Evolutionary conservation across 1,140 invertebrate genomes (phyloP), one percentile per base, ranked within the genome.

Genomic region (Dolichoris vasculosae): DNA sequence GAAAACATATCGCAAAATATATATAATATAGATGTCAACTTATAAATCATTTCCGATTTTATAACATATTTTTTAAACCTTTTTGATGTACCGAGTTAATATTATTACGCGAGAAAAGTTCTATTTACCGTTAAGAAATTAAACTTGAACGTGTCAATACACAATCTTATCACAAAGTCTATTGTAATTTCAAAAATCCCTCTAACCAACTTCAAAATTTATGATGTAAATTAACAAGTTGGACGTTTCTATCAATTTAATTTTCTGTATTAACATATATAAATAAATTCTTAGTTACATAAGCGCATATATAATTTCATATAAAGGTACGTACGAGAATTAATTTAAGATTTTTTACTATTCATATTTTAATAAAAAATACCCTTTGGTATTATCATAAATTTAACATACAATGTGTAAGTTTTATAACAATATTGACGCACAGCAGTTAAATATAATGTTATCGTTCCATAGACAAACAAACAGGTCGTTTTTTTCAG

Each of bases 171-270:
- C 77, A 80, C 67, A 43, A 67, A 40, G 73, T n/a, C 67, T 69
- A 51, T n/a, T n/a, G n/a, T n/a, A n/a, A n/a, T n/a, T n/a, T n/a
- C 30, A 69, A 30, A 59, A 46, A 79, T 3, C 64, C 38, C 46
- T 73, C 48, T 48, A 26, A 75, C 20, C 38, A 35, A 80, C 77
- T 75, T n/a, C 67, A 51, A 80, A 67, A 85, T 80, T 85, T 85
- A 85, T 69, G 64, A 80, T 75, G 77, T 73, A 69, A 85, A 85
- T 85, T 81, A 85, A 75, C 77, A 73, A 75, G 46, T 63, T 32
- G 17, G 59, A 15, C 63, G 48, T 85, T 80, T 32, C 75, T 79
- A 79, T 84, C 59, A 78, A 83, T 77, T 83, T 77, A 9, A 40
- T 73, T n/a, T 73, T 73, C 69, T 40, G 26, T 4, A 73, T 26